A percentile compares a stretch with the other conserved stretches of the same genome.
These are phyloP conservation scores for Sapajus apella DNA, from an alignment of 2,113 vertebrate genomes.

Conservation along the genomic window DNA sequence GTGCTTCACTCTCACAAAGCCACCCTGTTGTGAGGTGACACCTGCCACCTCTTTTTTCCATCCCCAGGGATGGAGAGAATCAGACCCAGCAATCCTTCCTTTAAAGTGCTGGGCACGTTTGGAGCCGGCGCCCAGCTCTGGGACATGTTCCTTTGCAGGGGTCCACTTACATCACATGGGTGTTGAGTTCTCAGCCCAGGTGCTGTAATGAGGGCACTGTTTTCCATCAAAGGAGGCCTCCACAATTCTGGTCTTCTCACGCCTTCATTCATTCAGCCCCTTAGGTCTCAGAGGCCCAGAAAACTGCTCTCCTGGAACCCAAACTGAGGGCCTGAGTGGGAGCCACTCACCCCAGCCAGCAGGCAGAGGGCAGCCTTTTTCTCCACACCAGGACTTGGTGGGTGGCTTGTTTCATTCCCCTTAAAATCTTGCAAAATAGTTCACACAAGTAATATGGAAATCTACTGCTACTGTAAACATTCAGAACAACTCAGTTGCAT, in stretches of 20 bases:
- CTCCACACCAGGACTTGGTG: not conserved
- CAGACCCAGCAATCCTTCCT: not conserved
- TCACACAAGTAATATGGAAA: not conserved
- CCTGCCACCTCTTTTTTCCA: not conserved
- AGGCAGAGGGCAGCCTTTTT: not conserved
- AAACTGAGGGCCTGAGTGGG: not conserved
- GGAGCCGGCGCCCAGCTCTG: not conserved
- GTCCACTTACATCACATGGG: not conserved
- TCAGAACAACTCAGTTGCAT: not conserved
- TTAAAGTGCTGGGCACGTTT: not conserved
- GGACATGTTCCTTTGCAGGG: not conserved
- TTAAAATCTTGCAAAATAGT: not conserved
- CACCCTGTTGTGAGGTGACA: not conserved
- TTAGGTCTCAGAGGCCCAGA: not conserved
- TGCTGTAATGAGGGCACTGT: not conserved
- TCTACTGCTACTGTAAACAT: not conserved
- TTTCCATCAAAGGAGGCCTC: not conserved
- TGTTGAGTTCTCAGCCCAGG: not conserved
- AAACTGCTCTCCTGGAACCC: not conserved
- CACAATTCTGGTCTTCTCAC: not conserved
- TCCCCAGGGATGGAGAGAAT: not conserved
- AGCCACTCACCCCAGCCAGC: rapidly evolving
- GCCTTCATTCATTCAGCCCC: not conserved
- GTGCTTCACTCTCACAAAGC: not conserved
- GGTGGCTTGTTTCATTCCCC: not conserved